These are phyloP conservation scores for Spea hammondii DNA, from an alignment of 2,797 vertebrate species.

Conservation along the genomic window DNA sequence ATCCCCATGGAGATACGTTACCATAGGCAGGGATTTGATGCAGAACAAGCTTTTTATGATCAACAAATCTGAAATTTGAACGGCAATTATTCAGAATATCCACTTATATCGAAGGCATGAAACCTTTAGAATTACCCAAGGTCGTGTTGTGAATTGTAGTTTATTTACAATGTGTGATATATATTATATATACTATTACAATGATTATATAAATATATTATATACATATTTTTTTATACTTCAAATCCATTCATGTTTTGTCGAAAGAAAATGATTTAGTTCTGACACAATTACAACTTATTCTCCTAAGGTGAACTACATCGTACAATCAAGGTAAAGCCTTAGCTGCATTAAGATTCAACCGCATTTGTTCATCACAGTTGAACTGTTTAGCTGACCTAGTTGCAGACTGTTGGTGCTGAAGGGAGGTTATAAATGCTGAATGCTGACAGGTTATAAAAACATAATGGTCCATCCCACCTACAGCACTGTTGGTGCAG, in stretches of 20 bases:
- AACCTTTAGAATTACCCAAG: background rate
- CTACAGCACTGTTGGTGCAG: conserved; percentile 34
- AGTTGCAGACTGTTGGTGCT: conserved; percentile 45
- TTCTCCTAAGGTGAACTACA: conserved; percentile 11
- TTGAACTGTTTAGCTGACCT: conserved; percentile 50
- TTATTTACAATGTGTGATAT: too few relatives aligned
- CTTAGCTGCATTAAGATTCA: conserved; percentile 31
- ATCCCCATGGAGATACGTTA: background rate
- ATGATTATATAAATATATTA: too few relatives aligned
- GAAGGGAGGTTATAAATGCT: conserved; percentile 50
- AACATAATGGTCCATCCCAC: conserved; percentile 47
- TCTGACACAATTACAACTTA: background rate
- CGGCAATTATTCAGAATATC: background rate
- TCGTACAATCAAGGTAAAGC: conserved; percentile 19
- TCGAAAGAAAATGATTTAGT: too few relatives aligned
- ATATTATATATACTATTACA: too few relatives aligned
- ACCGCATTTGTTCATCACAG: conserved; percentile 31
- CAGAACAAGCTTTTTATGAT: background rate
- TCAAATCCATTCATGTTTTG: background rate
- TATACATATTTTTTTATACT: background rate
- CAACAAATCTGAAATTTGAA: background rate
- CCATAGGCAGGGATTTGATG: background rate
- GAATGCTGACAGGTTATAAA: conserved; percentile 43
- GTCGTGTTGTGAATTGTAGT: background rate
- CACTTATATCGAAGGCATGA: background rate